Base-by-base conservation (phyloP, 2,888 invertebrate species). In the Seira ritae region DNA sequence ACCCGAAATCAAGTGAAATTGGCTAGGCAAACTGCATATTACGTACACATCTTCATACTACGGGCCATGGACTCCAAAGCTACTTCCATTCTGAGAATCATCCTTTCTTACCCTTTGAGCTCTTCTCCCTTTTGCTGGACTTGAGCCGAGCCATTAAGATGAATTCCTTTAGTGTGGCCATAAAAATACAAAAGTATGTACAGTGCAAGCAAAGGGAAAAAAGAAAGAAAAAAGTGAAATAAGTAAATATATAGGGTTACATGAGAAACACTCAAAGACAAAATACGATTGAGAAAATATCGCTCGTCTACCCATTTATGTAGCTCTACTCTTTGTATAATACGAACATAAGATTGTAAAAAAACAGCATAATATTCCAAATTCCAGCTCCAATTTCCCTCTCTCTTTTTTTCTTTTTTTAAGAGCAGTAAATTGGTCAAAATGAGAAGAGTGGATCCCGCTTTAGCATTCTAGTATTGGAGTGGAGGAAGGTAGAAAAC, bases 401-500 rank as follows among this genome's bases (percentile, higher is more conserved):
- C 42, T 42, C 42, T 42, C 12, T 12, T 42, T 42, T 12, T 42
- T 42, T 42, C 12, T 12, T 42, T 42, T 42, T 42, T 42, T 42
- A 42, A 42, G 42, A 37, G 66, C 66, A 81, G 80, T 81, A 81
- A 81, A 81, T 81, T 81, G 80, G 75, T 75, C 80, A 81, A 75
- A 74, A 60, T 15, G 24, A 50, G 55, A 22, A 66, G 77, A 68
- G 37, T 42, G 6, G 50, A 70, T 4, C 4, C 42, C 12, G 42
- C 6, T 42, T 42, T 42, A 42, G 42, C 42, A 42, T 42, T 42
- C 42, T 8, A 42, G 42, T 4, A n/a, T n/a, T 12, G 42, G 42
- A 42, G 4, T 42, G 37, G 15, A 69, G 12, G 8, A 69, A 74
- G 70, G 65, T 65, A 69, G 69, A 42, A 42, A 42, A 12, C 42